Base-by-base conservation (phyloP, 2,888 invertebrate genomes). In the Eueremaeus valkanovi region DNA sequence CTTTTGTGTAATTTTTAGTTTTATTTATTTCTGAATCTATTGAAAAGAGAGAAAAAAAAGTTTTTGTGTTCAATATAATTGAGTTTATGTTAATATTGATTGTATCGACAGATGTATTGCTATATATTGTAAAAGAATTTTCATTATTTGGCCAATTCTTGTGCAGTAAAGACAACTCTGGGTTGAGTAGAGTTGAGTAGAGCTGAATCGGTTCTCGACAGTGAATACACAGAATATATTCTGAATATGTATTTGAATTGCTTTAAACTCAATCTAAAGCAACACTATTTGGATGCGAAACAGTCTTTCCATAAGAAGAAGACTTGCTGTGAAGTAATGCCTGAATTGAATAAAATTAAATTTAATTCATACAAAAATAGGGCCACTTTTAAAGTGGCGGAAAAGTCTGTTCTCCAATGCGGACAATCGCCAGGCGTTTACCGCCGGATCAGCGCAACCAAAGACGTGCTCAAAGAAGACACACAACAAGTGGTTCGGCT, bases 371-470 rank as follows among this genome's bases (percentile, higher is more conserved):
- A 24, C 27, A 24, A 24, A 24, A 58, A 58, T 29, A 58, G 58
- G 29, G 24, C 21, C 8, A 58, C 58, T 5, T 58, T 58, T 58
- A 21, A 24, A 24, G 58, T 58, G 24, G 58, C 58, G 2, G 58
- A 58, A 3, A 58, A 58, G 24, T 58, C 58, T 2, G 27, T 3
- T 24, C 24, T 58, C 18, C 3, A 24, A 2, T 21, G 58, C 11
- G 70, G 31, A 27, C 72, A n/a, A 24, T 42, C 49, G 8, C 27
- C 73, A 11, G 79, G 79, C 13, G 76, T 75, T 21, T 79, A 79
- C 42, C 70, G 79, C 29, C 77, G 78, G 33, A 79, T 79, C 75
- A 77, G 76, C 70, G 79, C 79, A 72, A 79, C 78, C 13, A 66
- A 76, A 31, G 77, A 78, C 55, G 76, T 78, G 40, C 61, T 75